Conservation (phyloP, 2,113 vertebrate genomes). For the Elaphurus davidianus region DNA sequence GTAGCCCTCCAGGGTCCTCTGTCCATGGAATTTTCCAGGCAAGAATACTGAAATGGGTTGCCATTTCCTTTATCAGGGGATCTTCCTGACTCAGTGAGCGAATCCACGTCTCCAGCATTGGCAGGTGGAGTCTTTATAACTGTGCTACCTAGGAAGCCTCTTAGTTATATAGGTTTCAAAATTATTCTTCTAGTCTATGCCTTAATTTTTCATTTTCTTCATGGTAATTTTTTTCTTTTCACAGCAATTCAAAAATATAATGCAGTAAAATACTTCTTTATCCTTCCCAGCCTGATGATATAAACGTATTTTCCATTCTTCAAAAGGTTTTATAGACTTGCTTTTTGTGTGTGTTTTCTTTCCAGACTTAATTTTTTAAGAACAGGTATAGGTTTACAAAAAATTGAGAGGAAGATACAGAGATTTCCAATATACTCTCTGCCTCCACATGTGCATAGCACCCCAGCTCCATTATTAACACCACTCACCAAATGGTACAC, state of each 20-base stretch:
- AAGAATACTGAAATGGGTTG: background rate
- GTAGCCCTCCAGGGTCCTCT: background rate
- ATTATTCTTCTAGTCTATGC: background rate
- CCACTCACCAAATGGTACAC: background rate
- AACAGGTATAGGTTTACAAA: background rate
- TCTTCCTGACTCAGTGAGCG: background rate
- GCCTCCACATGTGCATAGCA: background rate
- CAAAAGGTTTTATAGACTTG: background rate
- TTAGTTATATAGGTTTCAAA: background rate
- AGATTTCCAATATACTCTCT: background rate
- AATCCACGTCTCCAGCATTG: background rate
- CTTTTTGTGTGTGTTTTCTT: background rate
- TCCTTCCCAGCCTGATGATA: background rate
- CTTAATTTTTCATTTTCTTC: slow-evolving; percentile 19
- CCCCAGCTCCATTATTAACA: background rate
- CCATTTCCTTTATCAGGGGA: background rate
- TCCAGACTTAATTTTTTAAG: background rate
- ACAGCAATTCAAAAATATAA: background rate
- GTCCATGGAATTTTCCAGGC: background rate
- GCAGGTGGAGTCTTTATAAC: background rate
- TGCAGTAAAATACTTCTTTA: background rate
- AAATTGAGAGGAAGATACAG: background rate
- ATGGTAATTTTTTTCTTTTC: background rate
- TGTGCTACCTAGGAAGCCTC: background rate
- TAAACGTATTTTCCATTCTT: background rate